These are phyloP conservation scores for Glaucomys volans DNA, from an alignment of 2,113 vertebrate species.

Conservation along the genomic window DNA sequence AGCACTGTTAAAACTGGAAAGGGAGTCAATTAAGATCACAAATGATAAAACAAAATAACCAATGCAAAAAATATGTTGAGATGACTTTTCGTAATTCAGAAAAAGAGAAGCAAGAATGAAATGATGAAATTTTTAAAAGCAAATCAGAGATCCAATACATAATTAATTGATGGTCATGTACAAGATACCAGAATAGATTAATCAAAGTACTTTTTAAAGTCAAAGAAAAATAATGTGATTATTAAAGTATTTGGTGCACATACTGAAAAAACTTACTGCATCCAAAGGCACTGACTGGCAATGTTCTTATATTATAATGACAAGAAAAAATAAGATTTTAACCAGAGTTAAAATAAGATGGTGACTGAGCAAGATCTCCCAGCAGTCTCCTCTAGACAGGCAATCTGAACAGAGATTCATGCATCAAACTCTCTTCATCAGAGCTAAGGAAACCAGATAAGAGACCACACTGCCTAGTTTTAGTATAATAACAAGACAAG, in stretches of 20 bases:
- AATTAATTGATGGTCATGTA: not conserved
- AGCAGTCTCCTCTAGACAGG: no score
- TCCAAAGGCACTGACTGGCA: not conserved
- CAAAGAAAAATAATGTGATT: not conserved
- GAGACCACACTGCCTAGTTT: no score
- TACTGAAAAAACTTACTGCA: not conserved
- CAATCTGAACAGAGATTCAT: not conserved
- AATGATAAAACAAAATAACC: not conserved
- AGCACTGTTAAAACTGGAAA: not conserved
- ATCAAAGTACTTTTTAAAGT: not conserved
- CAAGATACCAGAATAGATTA: not conserved
- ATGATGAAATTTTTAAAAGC: not conserved
- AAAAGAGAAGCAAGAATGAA: not conserved
- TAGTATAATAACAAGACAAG: not conserved
- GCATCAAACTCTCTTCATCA: not conserved
- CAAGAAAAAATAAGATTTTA: not conserved
- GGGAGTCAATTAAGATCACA: not conserved
- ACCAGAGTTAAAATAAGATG: not conserved
- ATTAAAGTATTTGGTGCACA: not conserved
- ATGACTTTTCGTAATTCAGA: not conserved
- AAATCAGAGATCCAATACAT: not conserved
- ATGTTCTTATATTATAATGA: not conserved
- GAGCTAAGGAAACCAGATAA: not conserved
- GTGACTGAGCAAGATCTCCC: not conserved
- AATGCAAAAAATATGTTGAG: not conserved